A percentile compares a stretch with the other conserved stretches of the same genome.
Conservation (phyloP, 2,113 vertebrate genomes). For the Thryonomys swinderianus region DNA sequence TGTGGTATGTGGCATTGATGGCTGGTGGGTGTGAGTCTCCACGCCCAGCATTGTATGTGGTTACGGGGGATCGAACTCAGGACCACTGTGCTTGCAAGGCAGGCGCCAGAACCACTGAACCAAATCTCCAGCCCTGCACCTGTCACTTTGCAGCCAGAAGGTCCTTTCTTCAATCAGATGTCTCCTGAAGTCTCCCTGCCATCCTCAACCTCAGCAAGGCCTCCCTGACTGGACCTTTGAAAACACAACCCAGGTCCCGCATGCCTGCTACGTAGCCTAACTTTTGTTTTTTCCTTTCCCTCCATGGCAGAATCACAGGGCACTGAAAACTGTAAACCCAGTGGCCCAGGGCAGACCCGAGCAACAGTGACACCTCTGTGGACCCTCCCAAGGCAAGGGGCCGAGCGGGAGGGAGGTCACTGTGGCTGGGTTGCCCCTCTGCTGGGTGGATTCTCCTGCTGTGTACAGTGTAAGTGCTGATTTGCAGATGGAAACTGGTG, state of each 20-base stretch:
- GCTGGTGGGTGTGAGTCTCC: no score
- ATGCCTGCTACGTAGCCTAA: background rate
- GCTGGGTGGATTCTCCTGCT: background rate
- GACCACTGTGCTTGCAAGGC: no score
- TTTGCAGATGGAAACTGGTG: rapidly evolving
- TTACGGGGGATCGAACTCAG: no score
- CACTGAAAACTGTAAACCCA: background rate
- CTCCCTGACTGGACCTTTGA: no score
- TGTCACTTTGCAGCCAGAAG: rapidly evolving
- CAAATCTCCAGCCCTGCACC: no score
- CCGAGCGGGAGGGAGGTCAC: background rate
- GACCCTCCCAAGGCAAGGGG: background rate
- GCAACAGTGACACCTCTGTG: rapidly evolving
- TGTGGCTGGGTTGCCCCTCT: rapidly evolving
- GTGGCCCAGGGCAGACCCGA: background rate
- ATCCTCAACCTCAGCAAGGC: rapidly evolving
- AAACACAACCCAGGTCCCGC: background rate
- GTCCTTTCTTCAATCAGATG: background rate
- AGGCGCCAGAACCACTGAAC: no score
- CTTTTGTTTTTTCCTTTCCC: background rate
- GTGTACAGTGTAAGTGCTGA: rapidly evolving
- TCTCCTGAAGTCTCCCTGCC: background rate
- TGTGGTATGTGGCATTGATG: no score
- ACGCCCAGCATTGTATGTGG: no score
- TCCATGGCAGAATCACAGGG: rapidly evolving